These are phyloP conservation scores for Lampris incognitus DNA, from an alignment of 2,113 vertebrate species.

Conservation along the genomic window DNA sequence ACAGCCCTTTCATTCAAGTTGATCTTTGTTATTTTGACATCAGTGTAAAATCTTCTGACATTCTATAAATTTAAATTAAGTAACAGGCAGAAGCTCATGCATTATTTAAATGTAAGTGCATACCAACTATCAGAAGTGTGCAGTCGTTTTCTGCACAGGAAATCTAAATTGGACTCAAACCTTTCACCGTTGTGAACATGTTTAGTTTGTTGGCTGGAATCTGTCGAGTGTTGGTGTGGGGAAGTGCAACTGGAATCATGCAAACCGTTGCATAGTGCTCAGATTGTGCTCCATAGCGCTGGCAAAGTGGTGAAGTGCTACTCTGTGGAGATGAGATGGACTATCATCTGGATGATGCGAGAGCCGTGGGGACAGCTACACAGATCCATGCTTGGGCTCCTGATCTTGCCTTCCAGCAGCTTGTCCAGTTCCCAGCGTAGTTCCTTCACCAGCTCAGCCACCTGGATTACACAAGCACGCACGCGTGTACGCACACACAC, in stretches of 20 bases:
- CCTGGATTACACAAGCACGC: constrained; percentile 73
- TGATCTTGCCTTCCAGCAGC: constrained; percentile 96
- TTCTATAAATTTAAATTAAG: constrained; percentile 59
- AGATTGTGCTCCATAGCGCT: constrained; percentile 10
- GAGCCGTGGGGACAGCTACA: constrained; percentile 93
- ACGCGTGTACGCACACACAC: constrained; percentile 15
- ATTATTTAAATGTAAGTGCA: constrained; percentile 49
- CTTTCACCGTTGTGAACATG: constrained; percentile 52
- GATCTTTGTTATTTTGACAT: constrained; percentile 56
- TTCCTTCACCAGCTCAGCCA: constrained; percentile 94
- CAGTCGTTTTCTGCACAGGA: constrained; percentile 32
- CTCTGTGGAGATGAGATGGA: constrained; percentile 94
- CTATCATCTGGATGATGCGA: constrained; percentile 93
- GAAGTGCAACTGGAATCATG: too few relatives aligned
- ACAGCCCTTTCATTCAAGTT: constrained; percentile 66
- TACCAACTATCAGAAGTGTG: constrained; percentile 17
- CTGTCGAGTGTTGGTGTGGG: too few relatives aligned
- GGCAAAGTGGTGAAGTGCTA: constrained; percentile 55
- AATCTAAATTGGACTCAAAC: constrained; percentile 78
- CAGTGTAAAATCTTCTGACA: constrained; percentile 56
- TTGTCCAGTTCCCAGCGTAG: constrained; percentile 94
- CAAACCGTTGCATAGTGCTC: too few relatives aligned
- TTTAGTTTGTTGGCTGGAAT: too few relatives aligned
- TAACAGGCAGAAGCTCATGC: constrained; percentile 66
- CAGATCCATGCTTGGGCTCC: constrained; percentile 92